A percentile compares a stretch with the other conserved stretches of the same genome.
Conservation (phyloP, 2,888 invertebrate species). For the Crioceris asparagi region DNA sequence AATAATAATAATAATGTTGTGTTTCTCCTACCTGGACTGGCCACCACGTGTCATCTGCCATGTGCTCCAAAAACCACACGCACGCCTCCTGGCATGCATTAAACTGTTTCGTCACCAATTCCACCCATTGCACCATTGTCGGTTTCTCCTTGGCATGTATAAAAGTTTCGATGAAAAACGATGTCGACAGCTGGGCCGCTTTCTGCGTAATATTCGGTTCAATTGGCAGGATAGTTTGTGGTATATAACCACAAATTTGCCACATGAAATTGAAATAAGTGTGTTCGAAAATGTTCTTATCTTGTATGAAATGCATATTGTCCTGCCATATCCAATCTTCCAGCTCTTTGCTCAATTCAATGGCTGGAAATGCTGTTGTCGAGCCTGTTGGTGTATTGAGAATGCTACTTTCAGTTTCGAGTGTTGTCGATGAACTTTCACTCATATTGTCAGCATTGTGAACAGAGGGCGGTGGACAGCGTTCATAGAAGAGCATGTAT, state of each 20-base stretch:
- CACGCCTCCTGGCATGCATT: constrained; percentile 82
- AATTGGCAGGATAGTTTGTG: constrained; percentile 72
- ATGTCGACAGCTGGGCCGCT: constrained; percentile 79
- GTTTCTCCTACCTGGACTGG: constrained; percentile 55
- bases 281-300: constrained; percentile 93
- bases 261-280: constrained; percentile 95
- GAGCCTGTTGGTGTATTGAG: not conserved
- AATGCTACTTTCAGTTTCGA: constrained; percentile 23
- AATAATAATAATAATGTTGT: not conserved
- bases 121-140: constrained; percentile 95
- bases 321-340: constrained; percentile 97
- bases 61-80: constrained; percentile 86
- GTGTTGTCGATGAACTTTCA: constrained; percentile 30
- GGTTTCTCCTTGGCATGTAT: constrained; percentile 97
- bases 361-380: not conserved
- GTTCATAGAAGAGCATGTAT: constrained; percentile 94
- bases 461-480: constrained; percentile 44
- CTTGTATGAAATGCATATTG: constrained; percentile 89
- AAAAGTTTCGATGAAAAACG: constrained; percentile 92
- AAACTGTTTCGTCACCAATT: constrained; percentile 87
- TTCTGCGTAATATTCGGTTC: constrained; percentile 73
- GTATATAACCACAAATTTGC: constrained; percentile 82
- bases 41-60: constrained; percentile 94
- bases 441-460: no score
- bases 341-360: constrained; percentile 60